Conservation (phyloP, 2,113 vertebrate genomes). For the Chelonoidis abingdonii region DNA sequence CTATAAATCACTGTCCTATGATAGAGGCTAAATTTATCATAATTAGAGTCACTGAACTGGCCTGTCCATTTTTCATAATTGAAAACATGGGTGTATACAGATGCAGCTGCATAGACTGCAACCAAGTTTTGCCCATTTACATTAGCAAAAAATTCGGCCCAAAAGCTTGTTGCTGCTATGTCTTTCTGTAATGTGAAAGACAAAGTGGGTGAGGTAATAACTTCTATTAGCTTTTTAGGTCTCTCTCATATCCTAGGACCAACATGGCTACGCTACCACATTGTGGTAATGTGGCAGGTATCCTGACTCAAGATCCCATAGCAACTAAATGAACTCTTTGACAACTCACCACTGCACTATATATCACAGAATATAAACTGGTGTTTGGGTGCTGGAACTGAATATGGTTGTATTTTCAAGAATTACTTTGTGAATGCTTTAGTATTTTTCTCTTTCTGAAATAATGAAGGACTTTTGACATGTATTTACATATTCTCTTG, state of each 20-base stretch:
- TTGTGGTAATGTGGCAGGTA: neutral
- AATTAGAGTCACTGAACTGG: neutral
- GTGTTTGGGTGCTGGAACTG: neutral
- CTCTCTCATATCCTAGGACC: too few species aligned
- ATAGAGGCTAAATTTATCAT: neutral
- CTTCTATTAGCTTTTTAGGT: too few species aligned
- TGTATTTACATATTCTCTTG: slow-evolving; percentile 27
- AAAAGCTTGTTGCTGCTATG: neutral
- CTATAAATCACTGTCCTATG: neutral
- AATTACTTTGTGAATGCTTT: neutral
- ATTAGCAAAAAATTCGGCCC: neutral
- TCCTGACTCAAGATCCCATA: neutral
- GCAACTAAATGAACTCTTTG: neutral
- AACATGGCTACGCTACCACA: too few species aligned
- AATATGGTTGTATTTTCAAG: neutral
- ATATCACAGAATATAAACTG: neutral
- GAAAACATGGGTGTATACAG: neutral
- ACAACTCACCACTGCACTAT: neutral
- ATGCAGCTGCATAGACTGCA: neutral
- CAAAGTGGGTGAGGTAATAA: too few species aligned
- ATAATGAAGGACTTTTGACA: neutral
- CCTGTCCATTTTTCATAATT: neutral
- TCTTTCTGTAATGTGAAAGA: too few species aligned
- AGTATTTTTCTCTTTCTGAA: neutral
- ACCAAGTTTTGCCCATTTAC: neutral